A percentile compares a stretch with the other conserved stretches of the same genome.
These are phyloP conservation scores for Saxicola maurus DNA, from an alignment of 2,797 vertebrate species.

Conservation along the genomic window DNA sequence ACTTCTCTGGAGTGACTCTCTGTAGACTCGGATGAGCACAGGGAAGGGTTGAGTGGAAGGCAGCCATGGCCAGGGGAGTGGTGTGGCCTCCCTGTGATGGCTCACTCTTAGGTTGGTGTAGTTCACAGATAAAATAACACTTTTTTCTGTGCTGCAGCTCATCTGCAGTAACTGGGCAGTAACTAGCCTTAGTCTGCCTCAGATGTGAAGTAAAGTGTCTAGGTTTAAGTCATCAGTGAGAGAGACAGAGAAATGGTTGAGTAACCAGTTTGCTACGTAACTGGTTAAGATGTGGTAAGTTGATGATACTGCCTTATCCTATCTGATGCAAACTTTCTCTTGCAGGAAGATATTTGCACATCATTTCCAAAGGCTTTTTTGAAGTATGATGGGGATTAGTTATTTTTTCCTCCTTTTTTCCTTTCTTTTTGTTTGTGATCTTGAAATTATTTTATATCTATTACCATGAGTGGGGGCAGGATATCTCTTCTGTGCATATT, in stretches of 20 bases:
- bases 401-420: background rate
- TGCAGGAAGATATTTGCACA: background rate
- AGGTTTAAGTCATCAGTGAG: background rate
- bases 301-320: background rate
- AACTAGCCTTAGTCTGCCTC: background rate
- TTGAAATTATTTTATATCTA: background rate
- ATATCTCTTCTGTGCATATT: background rate
- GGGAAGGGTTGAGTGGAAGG: background rate
- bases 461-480: background rate
- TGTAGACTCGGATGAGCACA: accelerated
- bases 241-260: accelerated
- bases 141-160: background rate
- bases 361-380: background rate
- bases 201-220: background rate
- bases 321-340: background rate
- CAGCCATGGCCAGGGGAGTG: accelerated
- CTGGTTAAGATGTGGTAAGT: background rate
- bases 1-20: background rate
- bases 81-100: background rate
- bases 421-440: background rate
- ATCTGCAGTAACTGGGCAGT: background rate
- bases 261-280: background rate
- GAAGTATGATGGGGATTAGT: background rate
- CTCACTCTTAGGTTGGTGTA: background rate
- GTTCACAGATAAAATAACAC: background rate